Percentiles rank a stretch among this genome's conserved stretches.
These are phyloP conservation scores for Semnopithecus entellus DNA, from an alignment of 2,113 vertebrate species.

Conservation along the genomic window DNA sequence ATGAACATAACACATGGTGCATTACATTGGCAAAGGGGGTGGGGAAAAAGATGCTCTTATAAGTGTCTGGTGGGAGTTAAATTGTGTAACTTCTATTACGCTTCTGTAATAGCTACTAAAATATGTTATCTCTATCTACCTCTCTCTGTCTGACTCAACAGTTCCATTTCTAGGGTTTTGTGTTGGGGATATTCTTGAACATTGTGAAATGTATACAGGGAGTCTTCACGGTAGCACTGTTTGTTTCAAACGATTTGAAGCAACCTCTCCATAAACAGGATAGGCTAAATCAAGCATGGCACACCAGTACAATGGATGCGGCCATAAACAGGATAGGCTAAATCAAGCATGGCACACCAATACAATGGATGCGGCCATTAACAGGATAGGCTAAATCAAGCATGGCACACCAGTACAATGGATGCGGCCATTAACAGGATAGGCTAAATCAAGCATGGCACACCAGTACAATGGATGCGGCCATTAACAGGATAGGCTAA, in stretches of 20 bases:
- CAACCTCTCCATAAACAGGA: background rate
- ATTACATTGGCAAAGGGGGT: background rate
- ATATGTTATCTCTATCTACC: background rate
- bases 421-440: background rate
- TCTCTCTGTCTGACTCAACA: background rate
- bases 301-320: fast-evolving
- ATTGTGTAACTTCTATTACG: background rate
- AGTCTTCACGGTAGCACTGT: background rate
- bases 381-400: background rate
- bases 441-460: background rate
- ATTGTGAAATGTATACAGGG: background rate
- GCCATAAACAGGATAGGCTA: background rate
- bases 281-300: background rate
- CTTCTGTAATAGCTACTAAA: background rate
- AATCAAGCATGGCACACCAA: background rate
- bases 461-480: background rate
- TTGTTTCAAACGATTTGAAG: constrained; percentile 22
- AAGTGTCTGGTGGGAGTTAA: background rate
- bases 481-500: background rate
- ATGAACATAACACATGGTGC: background rate
- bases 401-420: fast-evolving
- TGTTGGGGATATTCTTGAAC: background rate
- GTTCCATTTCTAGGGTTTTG: background rate
- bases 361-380: background rate
- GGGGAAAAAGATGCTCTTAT: background rate